Conservation (phyloP, 92 coral and sea anemone species). For the Siderastrea radians region DNA sequence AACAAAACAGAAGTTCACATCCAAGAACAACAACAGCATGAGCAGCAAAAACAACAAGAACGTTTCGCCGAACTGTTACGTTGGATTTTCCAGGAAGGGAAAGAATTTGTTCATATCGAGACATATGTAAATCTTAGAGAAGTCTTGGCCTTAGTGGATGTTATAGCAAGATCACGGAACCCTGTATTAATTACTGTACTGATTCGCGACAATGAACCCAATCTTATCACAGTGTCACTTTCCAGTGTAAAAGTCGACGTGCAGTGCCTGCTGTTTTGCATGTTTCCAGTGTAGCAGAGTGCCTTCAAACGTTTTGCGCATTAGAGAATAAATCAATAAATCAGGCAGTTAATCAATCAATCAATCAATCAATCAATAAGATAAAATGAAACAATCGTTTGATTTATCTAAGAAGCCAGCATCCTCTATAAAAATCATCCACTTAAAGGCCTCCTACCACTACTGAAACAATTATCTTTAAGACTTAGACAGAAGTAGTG, state of each 20-base stretch:
- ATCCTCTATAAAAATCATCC: too few species aligned
- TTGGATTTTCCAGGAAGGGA: conserved; percentile 34
- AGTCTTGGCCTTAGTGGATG: conserved; percentile 19
- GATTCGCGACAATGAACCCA: conserved; percentile 20
- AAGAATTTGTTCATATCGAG: conserved; percentile 37
- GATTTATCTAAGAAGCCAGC: too few species aligned
- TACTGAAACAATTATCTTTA: too few species aligned
- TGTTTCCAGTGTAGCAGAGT: conserved; percentile 28
- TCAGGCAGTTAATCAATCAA: too few species aligned
- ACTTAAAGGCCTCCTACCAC: too few species aligned
- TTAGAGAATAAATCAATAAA: too few species aligned
- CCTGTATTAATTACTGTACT: conserved; percentile 28
- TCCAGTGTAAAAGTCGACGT: conserved; percentile 18
- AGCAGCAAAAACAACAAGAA: neutral
- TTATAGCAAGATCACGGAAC: conserved; percentile 15
- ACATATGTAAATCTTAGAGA: conserved; percentile 6
- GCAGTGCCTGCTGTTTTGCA: conserved; percentile 35
- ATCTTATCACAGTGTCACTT: conserved; percentile 12
- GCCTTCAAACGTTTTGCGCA: too few species aligned
- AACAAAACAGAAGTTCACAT: neutral
- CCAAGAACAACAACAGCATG: neutral
- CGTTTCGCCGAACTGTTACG: conserved; percentile 1
- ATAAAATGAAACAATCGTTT: too few species aligned
- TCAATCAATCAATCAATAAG: too few species aligned
- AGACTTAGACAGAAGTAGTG: too few species aligned